These are phyloP conservation scores for Pseudochirops corinnae DNA, from an alignment of 2,797 vertebrate genomes.

Conservation along the genomic window DNA sequence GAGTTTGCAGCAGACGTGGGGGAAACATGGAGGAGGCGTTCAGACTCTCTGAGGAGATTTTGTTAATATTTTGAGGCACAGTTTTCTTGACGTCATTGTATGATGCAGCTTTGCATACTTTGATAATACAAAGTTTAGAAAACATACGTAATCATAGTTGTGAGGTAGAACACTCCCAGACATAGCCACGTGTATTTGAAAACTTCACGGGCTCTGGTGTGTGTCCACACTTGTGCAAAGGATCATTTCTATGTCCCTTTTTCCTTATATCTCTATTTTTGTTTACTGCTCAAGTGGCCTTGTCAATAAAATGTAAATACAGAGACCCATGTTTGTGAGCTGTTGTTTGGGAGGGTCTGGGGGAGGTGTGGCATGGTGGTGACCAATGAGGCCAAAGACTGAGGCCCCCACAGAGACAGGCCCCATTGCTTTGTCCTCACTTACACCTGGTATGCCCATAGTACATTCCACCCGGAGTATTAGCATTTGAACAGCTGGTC, in stretches of 20 bases:
- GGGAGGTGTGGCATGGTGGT: background rate
- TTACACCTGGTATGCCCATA: background rate
- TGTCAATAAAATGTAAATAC: slow-evolving; percentile 86
- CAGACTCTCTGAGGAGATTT: slow-evolving; percentile 83
- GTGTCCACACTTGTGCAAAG: slow-evolving; percentile 75
- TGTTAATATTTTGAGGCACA: slow-evolving; percentile 80
- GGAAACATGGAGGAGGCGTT: slow-evolving; percentile 78
- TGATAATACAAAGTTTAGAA: slow-evolving; percentile 78
- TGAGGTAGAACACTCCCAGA: slow-evolving; percentile 68
- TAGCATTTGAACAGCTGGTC: background rate
- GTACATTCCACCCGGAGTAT: background rate
- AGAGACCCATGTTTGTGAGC: slow-evolving; percentile 45
- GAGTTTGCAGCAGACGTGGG: slow-evolving; percentile 73
- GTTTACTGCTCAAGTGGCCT: slow-evolving; percentile 80
- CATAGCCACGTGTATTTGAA: slow-evolving; percentile 67
- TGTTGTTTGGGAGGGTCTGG: background rate
- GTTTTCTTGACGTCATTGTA: slow-evolving; percentile 78
- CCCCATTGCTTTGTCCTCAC: background rate
- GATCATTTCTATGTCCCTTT: slow-evolving; percentile 79
- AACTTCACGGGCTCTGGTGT: slow-evolving; percentile 77
- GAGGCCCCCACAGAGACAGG: background rate
- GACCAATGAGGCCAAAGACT: background rate
- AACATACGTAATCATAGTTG: slow-evolving; percentile 76
- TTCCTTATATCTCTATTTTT: slow-evolving; percentile 81
- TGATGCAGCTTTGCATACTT: slow-evolving; percentile 78